Conservation (phyloP, 2,888 invertebrate species). For the Drosophila subsilvestris region DNA sequence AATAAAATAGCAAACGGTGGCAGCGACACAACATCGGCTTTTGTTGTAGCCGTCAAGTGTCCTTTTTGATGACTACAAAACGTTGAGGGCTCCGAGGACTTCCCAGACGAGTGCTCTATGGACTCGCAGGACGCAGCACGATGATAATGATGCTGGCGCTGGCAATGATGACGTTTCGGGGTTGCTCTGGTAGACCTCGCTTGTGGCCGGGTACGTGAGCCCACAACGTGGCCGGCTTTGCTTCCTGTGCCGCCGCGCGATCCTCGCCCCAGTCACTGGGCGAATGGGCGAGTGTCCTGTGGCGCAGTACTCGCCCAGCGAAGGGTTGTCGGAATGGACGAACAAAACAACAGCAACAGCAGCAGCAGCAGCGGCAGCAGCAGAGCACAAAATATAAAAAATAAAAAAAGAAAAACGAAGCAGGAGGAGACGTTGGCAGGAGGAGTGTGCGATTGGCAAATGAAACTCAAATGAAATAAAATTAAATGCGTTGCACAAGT, state of each 20-base stretch:
- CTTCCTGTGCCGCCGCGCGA: constrained; percentile 64
- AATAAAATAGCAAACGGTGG: constrained; percentile 67
- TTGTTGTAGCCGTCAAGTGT: constrained; percentile 78
- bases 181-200: constrained; percentile 82
- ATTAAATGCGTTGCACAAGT: constrained; percentile 75
- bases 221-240: constrained; percentile 77
- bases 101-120: background rate
- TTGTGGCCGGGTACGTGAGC: constrained; percentile 81
- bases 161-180: constrained; percentile 63
- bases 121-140: too few relatives aligned
- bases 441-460: constrained; percentile 66
- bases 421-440: constrained; percentile 8
- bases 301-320: constrained; percentile 60
- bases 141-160: too few relatives aligned
- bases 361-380: too few relatives aligned
- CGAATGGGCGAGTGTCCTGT: constrained; percentile 42
- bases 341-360: background rate
- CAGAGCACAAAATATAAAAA: too few relatives aligned
- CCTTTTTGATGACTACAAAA: constrained; percentile 62
- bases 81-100: constrained; percentile 26
- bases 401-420: constrained; percentile 12
- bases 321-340: constrained; percentile 59
- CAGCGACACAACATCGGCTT: constrained; percentile 65
- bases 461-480: constrained; percentile 71
- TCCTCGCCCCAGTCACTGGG: constrained; percentile 41